Conservation (phyloP, 2,888 invertebrate species). For the Leptinotarsa juncta region DNA sequence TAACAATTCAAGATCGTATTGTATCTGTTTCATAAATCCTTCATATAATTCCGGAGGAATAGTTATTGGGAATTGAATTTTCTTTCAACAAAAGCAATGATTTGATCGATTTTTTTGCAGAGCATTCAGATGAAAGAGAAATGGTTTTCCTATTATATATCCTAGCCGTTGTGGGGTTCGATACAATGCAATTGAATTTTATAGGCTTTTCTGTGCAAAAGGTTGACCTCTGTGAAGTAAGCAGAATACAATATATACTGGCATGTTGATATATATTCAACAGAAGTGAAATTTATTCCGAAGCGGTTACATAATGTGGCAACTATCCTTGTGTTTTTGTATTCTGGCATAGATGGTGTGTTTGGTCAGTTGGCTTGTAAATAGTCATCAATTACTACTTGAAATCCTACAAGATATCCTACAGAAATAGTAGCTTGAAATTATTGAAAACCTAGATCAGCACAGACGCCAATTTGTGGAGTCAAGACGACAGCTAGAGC, state of each 20-base stretch:
- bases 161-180: neutral
- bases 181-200: neutral
- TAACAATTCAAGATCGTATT: no score
- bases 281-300: neutral
- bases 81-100: neutral
- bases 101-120: neutral
- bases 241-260: neutral
- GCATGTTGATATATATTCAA: neutral
- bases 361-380: no score
- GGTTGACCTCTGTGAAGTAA: neutral
- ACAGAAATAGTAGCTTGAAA: no score
- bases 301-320: neutral
- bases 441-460: no score
- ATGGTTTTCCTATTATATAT: neutral
- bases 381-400: no score
- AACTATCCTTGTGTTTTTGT: no score
- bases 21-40: no score
- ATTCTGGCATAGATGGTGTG: no score
- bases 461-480: no score
- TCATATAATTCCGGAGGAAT: neutral
- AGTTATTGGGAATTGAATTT: neutral
- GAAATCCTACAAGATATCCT: no score
- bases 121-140: neutral
- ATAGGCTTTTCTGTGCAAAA: neutral
- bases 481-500: no score